A percentile compares a stretch with the other conserved stretches of the same genome.
These are phyloP conservation scores for Hycleus phaleratus DNA, from an alignment of 1,140 invertebrate species.

Conservation along the genomic window DNA sequence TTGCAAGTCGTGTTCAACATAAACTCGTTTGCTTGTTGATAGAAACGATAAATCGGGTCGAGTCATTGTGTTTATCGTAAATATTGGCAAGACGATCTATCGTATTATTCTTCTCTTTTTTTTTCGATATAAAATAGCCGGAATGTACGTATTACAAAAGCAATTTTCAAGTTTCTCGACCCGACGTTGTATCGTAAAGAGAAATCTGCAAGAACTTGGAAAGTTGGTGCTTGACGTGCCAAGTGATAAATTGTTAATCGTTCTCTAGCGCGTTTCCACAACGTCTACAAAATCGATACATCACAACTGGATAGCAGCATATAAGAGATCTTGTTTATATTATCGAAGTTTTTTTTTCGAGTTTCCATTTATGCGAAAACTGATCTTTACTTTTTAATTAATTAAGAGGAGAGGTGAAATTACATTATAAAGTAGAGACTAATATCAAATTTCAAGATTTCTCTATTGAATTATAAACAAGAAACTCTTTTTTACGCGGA, in stretches of 20 bases:
- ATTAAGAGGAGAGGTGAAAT: too few relatives aligned
- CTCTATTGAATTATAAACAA: too few relatives aligned
- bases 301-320: neutral
- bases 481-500: too few relatives aligned
- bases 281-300: conserved; percentile 9
- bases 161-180: neutral
- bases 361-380: too few relatives aligned
- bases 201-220: conserved; percentile 8
- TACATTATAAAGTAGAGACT: too few relatives aligned
- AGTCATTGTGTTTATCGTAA: neutral
- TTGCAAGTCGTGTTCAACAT: too few relatives aligned
- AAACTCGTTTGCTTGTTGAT: neutral
- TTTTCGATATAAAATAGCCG: neutral
- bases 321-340: too few relatives aligned
- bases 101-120: neutral
- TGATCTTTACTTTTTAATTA: too few relatives aligned
- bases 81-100: neutral
- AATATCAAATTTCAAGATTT: too few relatives aligned
- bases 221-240: conserved; percentile 12
- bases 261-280: conserved; percentile 1
- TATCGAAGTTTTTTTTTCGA: too few relatives aligned
- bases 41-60: neutral
- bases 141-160: neutral
- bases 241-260: conserved; percentile 18
- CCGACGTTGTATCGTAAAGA: conserved; percentile 9